Percentiles rank a stretch among this genome's conserved stretches.
phyloP scores from a whole-genome alignment of 1,140 invertebrate species.

The Ips typographus region DNA sequence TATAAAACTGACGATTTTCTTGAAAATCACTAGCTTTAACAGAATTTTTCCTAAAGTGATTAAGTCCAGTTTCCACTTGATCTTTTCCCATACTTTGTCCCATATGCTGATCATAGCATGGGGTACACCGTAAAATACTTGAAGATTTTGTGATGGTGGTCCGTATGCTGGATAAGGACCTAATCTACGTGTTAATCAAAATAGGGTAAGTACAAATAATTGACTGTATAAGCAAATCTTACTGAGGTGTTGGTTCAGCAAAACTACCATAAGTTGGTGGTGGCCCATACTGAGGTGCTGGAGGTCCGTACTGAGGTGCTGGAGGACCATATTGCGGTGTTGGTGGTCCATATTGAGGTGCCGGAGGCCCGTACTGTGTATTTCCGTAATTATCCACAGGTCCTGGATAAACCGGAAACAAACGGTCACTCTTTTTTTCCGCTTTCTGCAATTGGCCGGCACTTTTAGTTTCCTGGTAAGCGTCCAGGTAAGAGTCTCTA shows the following conservation, averaged over 20 bases:
- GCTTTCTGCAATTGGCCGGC: conserved; percentile 9
- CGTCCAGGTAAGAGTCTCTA: conserved; percentile 38
- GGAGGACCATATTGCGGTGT: conserved; percentile 29
- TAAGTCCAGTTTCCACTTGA: conserved; percentile 65
- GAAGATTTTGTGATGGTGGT: conserved; percentile 37
- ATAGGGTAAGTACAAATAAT: conserved; percentile 3
- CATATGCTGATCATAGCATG: conserved; percentile 59
- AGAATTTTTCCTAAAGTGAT: conserved; percentile 71
- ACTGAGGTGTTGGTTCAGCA: conserved; percentile 54
- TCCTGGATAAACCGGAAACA: conserved; percentile 28
- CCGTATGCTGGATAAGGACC: conserved; percentile 42
- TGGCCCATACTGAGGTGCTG: conserved; percentile 51
- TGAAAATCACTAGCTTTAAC: conserved; percentile 72
- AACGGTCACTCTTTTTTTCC: conserved; percentile 24
- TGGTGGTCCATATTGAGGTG: conserved; percentile 25
- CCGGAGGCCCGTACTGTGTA: conserved; percentile 13
- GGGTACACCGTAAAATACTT: conserved; percentile 51
- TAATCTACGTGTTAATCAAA: conserved; percentile 25
- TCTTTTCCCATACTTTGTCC: conserved; percentile 47
- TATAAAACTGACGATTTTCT: conserved; percentile 76
- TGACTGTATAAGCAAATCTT: conserved; percentile 37
- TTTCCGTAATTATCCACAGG: conserved; percentile 9
- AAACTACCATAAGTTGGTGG: conserved; percentile 40
- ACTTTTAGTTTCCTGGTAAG: conserved; percentile 27
- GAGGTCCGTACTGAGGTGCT: conserved; percentile 52